Conservation (phyloP, 1,140 invertebrate genomes). For the Tetragnatha versicolor region DNA sequence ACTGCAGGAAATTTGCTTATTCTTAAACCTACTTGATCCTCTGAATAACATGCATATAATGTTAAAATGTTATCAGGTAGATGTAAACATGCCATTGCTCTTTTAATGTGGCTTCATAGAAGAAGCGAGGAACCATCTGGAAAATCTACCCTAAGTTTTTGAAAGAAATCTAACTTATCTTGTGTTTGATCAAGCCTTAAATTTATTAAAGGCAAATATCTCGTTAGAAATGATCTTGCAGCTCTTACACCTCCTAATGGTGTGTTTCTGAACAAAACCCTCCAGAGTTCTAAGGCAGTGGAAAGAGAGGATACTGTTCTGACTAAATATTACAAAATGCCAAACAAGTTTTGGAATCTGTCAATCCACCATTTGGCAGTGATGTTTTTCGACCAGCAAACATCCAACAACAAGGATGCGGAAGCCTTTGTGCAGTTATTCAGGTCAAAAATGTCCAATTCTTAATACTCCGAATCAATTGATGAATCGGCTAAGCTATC, state of each 20-base stretch:
- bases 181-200: not conserved
- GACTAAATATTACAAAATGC: not conserved
- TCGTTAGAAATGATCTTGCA: not conserved
- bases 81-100: slow-evolving; percentile 14
- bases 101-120: slow-evolving; percentile 1
- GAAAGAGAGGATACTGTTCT: not conserved
- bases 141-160: not conserved
- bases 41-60: too few species aligned
- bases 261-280: too few species aligned
- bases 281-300: not conserved
- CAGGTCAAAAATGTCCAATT: not conserved
- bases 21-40: too few species aligned
- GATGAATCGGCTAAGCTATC: not conserved
- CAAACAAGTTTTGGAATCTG: not conserved
- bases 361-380: not conserved
- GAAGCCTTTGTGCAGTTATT: not conserved
- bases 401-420: too few species aligned
- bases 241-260: not conserved
- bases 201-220: slow-evolving; percentile 6
- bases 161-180: slow-evolving; percentile 2
- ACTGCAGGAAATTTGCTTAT: too few species aligned
- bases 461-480: not conserved
- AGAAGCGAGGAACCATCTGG: not conserved
- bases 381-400: not conserved
- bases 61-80: slow-evolving; percentile 1